Conservation (phyloP, 2,888 invertebrate genomes). For the Protophormia terraenovae region DNA sequence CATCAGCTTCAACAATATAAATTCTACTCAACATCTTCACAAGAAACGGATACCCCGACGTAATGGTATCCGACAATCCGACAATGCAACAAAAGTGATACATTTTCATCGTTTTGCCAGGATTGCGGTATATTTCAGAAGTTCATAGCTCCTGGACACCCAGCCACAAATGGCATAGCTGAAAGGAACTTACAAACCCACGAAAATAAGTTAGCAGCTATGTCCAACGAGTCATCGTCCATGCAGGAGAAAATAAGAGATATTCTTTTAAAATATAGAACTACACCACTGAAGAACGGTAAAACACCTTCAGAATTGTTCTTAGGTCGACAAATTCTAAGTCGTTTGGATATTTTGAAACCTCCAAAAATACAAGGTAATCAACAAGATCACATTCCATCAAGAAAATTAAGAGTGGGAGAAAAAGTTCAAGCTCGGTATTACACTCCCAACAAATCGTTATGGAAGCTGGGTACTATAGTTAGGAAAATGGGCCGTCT, state of each 20-base stretch:
- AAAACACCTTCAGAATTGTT: conserved; percentile 54
- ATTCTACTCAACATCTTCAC: conserved; percentile 42
- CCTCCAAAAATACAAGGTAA: neutral
- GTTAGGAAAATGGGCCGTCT: too few species aligned
- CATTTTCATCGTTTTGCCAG: conserved; percentile 51
- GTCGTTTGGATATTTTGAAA: neutral
- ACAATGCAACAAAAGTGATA: conserved; percentile 46
- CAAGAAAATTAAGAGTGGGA: too few species aligned
- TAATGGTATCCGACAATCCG: too few species aligned
- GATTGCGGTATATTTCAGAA: conserved; percentile 51
- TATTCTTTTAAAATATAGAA: conserved; percentile 39
- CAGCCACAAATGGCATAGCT: neutral
- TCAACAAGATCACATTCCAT: too few species aligned
- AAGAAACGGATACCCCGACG: too few species aligned
- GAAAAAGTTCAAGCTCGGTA: too few species aligned
- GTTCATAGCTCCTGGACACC: conserved; percentile 29
- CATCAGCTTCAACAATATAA: conserved; percentile 54
- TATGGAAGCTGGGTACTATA: too few species aligned
- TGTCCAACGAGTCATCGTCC: conserved; percentile 72
- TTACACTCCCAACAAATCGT: too few species aligned
- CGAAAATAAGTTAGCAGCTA: conserved; percentile 34
- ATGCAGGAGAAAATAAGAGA: conserved; percentile 19
- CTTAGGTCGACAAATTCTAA: conserved; percentile 30
- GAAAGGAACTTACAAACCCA: conserved; percentile 36
- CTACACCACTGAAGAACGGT: conserved; percentile 48